Evolutionary conservation across 2,113 vertebrate species (phyloP), one percentile per base, ranked within the genome.

Genomic region (Strix uralensis): DNA sequence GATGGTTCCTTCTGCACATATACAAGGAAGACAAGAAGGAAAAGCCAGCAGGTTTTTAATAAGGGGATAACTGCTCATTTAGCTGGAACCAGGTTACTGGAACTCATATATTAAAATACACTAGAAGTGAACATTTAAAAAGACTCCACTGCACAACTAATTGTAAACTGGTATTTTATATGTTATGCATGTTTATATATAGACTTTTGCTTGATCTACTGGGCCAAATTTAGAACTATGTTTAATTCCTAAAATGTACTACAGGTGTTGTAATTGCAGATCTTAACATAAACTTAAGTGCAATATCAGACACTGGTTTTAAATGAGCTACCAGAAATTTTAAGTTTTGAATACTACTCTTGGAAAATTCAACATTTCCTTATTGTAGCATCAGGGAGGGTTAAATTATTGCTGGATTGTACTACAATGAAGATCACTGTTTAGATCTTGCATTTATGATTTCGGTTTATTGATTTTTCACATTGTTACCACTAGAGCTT

Each of bases 401-500:
- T 70, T 81, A 67, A 81, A 22, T 67, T 38, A 42, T 46, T 23
- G 23, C 27, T 63, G 81, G 40, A 49, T 92, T 71, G 36, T 34
- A 8, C n/a, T 32, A 61, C 15, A 83, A 61, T 55, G 81, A 81
- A 94, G 46, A 78, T 81, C 47, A 54, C 54, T 20, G 3, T 77
- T 95, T 55, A 83, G 46, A 62, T 81, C 27, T 84, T 78, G 29
- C n/a, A 27, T 75, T 94, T 86, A 88, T 92, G 55, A 7, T 59
- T 94, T n/a, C 63, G 18, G 36, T 93, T 73, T 71, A 80, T 95
- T 87, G 86, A 91, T 89, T 96, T 96, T 96, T 83, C 88, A 74
- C 15, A 5, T 80, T 73, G 30, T 80, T 96, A 69, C 96, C 97
- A 95, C 88, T 97, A 95, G 95, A 93, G 94, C 70, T 96, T 97